phyloP scores from a whole-genome alignment of 2,888 invertebrate species.

The Cacoxenus indagator region DNA sequence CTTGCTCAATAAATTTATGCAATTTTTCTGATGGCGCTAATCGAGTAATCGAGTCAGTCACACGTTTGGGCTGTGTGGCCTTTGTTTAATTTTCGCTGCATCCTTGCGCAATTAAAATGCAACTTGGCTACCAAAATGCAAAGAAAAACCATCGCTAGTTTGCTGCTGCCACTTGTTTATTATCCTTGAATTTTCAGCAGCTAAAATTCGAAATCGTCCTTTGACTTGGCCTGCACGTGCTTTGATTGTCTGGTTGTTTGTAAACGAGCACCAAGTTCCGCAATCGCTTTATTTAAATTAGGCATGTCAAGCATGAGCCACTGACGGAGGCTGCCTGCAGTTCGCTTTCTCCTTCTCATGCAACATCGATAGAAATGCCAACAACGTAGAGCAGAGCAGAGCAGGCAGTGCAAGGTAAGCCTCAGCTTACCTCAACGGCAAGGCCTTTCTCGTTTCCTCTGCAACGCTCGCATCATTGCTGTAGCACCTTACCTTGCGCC shows the following conservation, averaged over 20 bases:
- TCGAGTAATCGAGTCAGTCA: too few species aligned
- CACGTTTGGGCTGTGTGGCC: too few species aligned
- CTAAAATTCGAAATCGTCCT: neutral
- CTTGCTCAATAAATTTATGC: conserved; percentile 7
- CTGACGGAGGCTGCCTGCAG: neutral
- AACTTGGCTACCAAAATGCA: too few species aligned
- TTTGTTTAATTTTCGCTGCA: neutral
- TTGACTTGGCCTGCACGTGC: neutral
- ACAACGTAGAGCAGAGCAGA: neutral
- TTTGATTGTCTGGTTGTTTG: neutral
- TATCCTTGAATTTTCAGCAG: neutral
- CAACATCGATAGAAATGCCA: neutral
- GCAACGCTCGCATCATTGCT: neutral
- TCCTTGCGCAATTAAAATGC: neutral
- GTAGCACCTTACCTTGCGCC: conserved; percentile 4
- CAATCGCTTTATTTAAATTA: conserved; percentile 30
- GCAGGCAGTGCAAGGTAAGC: neutral
- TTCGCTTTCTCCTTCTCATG: neutral
- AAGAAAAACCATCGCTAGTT: too few species aligned
- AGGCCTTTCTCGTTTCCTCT: neutral
- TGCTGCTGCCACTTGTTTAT: too few species aligned
- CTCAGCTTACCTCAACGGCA: neutral
- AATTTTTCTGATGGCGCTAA: neutral
- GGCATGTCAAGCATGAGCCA: conserved; percentile 4
- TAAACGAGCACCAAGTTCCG: neutral